Evolutionary conservation across 1,140 invertebrate species (phyloP).

Genomic region (Cyphomyrmex costatus): DNA sequence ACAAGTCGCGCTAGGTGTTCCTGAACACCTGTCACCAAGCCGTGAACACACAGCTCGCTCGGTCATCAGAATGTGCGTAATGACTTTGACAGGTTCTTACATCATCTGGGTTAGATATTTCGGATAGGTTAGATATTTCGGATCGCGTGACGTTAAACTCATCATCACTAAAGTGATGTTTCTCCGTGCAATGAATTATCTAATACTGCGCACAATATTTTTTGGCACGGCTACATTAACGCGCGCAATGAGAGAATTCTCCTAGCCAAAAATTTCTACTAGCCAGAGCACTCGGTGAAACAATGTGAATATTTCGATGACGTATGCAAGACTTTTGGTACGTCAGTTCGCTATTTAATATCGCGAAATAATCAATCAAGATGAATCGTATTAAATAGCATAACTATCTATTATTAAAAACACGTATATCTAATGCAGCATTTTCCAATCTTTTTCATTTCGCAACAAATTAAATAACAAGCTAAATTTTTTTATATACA

Average conservation of each 20-base stretch:
- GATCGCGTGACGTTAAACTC: conserved; percentile 76
- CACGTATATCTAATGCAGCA: neutral
- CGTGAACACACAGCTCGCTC: conserved; percentile 49
- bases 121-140: too few relatives aligned
- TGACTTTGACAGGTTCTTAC: conserved; percentile 76
- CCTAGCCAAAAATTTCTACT: conserved; percentile 69
- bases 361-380: neutral
- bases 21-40: conserved; percentile 73
- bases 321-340: neutral
- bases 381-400: neutral
- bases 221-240: conserved; percentile 65
- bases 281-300: conserved; percentile 41
- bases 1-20: conserved; percentile 62
- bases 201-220: conserved; percentile 70
- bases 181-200: conserved; percentile 61
- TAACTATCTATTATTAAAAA: neutral
- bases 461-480: too few relatives aligned
- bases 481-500: too few relatives aligned
- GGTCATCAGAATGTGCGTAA: conserved; percentile 43
- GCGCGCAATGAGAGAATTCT: conserved; percentile 60
- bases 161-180: conserved; percentile 38
- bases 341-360: neutral
- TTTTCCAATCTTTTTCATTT: too few relatives aligned
- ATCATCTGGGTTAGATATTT: conserved; percentile 80
- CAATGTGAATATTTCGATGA: conserved; percentile 34